A percentile compares a stretch with the other conserved stretches of the same genome.
Evolutionary conservation across 1,140 invertebrate species (phyloP).

Genomic region (Drosophila teissieri): DNA sequence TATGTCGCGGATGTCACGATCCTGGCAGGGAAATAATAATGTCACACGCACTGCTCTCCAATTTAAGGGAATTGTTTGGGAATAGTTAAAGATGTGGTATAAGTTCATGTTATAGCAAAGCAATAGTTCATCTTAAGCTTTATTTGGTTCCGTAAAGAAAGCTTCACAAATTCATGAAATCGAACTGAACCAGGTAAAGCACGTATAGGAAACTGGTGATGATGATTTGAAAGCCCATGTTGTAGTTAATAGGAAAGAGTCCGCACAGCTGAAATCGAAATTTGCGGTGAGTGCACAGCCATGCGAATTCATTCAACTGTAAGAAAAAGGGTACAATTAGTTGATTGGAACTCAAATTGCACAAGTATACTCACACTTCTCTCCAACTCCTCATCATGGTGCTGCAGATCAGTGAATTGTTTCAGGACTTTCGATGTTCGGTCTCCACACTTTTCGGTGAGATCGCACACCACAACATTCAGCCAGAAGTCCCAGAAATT

Average conservation of each 20-base stretch:
- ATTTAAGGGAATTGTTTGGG: background rate
- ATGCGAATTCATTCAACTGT: slow-evolving; percentile 49
- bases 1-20: slow-evolving; percentile 40
- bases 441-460: slow-evolving; percentile 14
- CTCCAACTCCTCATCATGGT: slow-evolving; percentile 10
- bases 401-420: slow-evolving; percentile 12
- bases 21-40: slow-evolving; percentile 33
- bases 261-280: slow-evolving; percentile 38
- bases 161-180: slow-evolving; percentile 49
- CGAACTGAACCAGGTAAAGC: slow-evolving; percentile 55
- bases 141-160: too few relatives aligned
- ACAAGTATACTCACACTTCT: slow-evolving; percentile 27
- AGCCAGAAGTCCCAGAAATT: slow-evolving; percentile 59
- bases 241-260: slow-evolving; percentile 47
- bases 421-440: slow-evolving; percentile 30
- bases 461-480: slow-evolving; percentile 41
- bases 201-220: slow-evolving; percentile 37
- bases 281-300: slow-evolving; percentile 40
- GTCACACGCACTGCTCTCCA: slow-evolving; percentile 11
- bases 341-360: background rate
- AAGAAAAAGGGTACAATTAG: too few relatives aligned
- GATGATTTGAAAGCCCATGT: slow-evolving; percentile 42
- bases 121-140: too few relatives aligned
- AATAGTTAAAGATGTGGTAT: background rate
- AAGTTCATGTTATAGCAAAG: too few relatives aligned